These are phyloP conservation scores for Mactra quadrangularis DNA, from an alignment of 1,140 invertebrate genomes.

Conservation along the genomic window DNA sequence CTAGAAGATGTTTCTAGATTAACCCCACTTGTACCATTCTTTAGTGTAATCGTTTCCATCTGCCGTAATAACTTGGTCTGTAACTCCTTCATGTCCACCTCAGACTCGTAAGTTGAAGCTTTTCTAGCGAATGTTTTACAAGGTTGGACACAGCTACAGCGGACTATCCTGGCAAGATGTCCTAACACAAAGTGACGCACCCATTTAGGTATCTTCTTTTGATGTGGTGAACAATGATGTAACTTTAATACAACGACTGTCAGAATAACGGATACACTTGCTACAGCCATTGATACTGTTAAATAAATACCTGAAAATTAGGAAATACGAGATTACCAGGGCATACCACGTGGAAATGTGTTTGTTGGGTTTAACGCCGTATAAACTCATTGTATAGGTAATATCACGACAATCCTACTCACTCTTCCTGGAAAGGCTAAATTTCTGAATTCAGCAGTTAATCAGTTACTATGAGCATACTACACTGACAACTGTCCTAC, in stretches of 20 bases:
- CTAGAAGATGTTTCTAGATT: conserved; percentile 13
- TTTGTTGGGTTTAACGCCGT: too few species aligned
- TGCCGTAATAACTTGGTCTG: conserved; percentile 28
- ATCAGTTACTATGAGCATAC: too few species aligned
- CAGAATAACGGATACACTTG: conserved; percentile 85
- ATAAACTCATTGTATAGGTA: too few species aligned
- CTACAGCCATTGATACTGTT: conserved; percentile 84
- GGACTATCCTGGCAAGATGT: conserved; percentile 63
- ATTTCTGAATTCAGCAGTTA: too few species aligned
- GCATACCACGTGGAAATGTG: too few species aligned
- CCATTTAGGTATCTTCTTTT: conserved; percentile 75
- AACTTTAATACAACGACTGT: conserved; percentile 84
- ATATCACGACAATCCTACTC: too few species aligned
- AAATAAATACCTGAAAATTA: conserved; percentile 81
- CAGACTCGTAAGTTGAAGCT: background rate
- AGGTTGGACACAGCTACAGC: conserved; percentile 59
- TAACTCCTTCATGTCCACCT: conserved; percentile 29
- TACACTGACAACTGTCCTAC: too few species aligned
- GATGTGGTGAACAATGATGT: conserved; percentile 76
- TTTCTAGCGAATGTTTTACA: conserved; percentile 1
- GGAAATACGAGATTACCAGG: too few species aligned
- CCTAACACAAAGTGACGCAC: conserved; percentile 64
- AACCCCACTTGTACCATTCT: conserved; percentile 21
- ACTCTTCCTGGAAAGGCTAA: too few species aligned
- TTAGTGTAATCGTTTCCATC: conserved; percentile 54